These are phyloP conservation scores for Zosterops japonicus DNA, from an alignment of 2,113 vertebrate genomes.

Conservation along the genomic window DNA sequence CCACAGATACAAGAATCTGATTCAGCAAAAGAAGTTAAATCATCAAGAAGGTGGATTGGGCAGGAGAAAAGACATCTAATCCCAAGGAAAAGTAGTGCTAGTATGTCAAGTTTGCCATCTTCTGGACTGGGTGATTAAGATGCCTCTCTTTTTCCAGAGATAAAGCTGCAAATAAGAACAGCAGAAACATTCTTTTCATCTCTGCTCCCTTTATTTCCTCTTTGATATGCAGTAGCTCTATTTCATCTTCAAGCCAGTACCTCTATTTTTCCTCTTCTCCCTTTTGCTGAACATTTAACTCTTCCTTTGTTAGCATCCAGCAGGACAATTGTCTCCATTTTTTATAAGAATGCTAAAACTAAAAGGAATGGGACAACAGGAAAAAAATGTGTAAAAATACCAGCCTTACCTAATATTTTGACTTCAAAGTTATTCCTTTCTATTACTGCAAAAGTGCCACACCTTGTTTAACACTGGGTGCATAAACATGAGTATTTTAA, in stretches of 20 bases:
- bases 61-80: neutral
- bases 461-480: neutral
- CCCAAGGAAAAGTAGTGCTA: neutral
- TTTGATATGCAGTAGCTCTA: neutral
- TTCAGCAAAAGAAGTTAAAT: neutral
- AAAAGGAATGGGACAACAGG: neutral
- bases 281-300: neutral
- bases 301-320: neutral
- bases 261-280: neutral
- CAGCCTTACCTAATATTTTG: neutral
- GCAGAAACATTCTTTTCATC: slow-evolving; percentile 2
- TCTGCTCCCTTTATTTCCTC: neutral
- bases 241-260: neutral
- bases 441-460: neutral
- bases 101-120: neutral
- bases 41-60: neutral
- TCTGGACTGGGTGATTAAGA: neutral
- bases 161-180: neutral
- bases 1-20: neutral
- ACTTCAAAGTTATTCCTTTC: neutral
- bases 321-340: neutral
- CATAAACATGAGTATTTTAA: neutral
- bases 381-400: neutral
- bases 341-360: neutral
- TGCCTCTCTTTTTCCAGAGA: neutral